Conservation (phyloP, 2,797 vertebrate genomes). For the Eupleurogrammus muticus region DNA sequence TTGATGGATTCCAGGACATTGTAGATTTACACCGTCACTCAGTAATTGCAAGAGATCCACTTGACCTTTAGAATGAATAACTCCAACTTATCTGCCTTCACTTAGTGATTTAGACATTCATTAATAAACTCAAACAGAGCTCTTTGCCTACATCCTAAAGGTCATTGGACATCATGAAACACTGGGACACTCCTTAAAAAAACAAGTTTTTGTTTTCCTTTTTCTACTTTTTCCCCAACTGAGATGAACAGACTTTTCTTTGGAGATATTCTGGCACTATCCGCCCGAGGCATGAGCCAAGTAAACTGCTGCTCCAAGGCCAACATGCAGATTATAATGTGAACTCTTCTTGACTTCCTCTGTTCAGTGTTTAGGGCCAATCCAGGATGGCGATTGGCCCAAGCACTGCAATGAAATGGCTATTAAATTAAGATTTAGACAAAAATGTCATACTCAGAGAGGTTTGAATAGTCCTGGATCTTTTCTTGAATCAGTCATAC, state of each 20-base stretch:
- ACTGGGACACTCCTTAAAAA: constrained; percentile 44
- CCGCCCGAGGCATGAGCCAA: constrained; percentile 36
- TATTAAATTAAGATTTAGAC: constrained; percentile 33
- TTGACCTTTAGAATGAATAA: constrained; percentile 74
- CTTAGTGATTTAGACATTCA: constrained; percentile 63
- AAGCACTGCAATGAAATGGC: constrained; percentile 26
- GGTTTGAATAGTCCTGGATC: constrained; percentile 13
- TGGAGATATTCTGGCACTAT: constrained; percentile 23
- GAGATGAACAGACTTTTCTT: constrained; percentile 36
- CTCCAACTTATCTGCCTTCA: constrained; percentile 58
- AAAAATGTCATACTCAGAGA: constrained; percentile 3
- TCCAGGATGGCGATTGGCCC: constrained; percentile 27
- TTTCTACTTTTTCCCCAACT: constrained; percentile 15
- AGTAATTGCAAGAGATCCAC: constrained; percentile 65
- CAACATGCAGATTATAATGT: constrained; percentile 50
- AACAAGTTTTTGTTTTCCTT: constrained; percentile 57
- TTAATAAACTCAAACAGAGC: constrained; percentile 74
- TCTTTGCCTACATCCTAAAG: constrained; percentile 71
- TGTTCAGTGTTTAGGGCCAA: constrained; percentile 25
- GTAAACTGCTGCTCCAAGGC: constrained; percentile 40
- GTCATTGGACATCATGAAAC: constrained; percentile 67
- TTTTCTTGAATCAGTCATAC: not conserved
- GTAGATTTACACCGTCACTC: constrained; percentile 40
- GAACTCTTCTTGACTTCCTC: constrained; percentile 42
- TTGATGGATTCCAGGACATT: constrained; percentile 35